Conservation (phyloP, 2,113 vertebrate species). For the Ceyx melanurus region DNA sequence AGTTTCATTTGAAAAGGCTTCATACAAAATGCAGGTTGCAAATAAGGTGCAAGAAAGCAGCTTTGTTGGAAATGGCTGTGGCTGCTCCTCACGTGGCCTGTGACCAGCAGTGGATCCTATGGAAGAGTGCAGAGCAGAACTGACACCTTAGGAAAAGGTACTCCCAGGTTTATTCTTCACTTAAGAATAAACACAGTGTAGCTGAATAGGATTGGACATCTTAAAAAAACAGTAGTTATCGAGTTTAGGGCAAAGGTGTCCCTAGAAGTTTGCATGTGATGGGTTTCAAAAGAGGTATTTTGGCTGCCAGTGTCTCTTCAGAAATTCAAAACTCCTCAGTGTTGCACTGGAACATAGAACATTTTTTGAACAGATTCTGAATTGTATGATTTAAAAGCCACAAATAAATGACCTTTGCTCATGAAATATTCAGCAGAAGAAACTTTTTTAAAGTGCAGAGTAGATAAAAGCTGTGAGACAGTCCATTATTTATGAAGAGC, state of each 20-base stretch:
- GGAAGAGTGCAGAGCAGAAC: background rate
- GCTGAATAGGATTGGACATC: background rate
- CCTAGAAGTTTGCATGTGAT: background rate
- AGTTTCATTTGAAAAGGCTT: background rate
- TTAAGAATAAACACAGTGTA: background rate
- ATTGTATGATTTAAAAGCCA: slow-evolving; percentile 26
- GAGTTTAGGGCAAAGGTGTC: background rate
- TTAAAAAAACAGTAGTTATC: slow-evolving; percentile 10
- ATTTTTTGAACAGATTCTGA: slow-evolving; percentile 11
- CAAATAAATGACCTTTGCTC: slow-evolving; percentile 42
- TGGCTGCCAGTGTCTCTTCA: background rate
- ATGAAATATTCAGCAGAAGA: slow-evolving; percentile 57
- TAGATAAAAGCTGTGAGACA: slow-evolving; percentile 45
- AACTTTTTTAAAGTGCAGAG: slow-evolving; percentile 44
- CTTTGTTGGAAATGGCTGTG: background rate
- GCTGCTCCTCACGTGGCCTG: background rate
- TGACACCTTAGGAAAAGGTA: background rate
- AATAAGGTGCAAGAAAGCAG: background rate
- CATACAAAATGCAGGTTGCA: background rate
- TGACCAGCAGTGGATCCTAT: background rate
- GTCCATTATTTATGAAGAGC: slow-evolving; percentile 57
- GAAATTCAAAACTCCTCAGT: background rate
- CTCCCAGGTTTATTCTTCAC: background rate
- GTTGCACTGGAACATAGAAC: background rate
- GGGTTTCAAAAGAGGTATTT: slow-evolving; percentile 3